Percentiles rank a stretch among this genome's conserved stretches.
Conservation (phyloP, 2,113 vertebrate genomes). For the Ageneiosus marmoratus region DNA sequence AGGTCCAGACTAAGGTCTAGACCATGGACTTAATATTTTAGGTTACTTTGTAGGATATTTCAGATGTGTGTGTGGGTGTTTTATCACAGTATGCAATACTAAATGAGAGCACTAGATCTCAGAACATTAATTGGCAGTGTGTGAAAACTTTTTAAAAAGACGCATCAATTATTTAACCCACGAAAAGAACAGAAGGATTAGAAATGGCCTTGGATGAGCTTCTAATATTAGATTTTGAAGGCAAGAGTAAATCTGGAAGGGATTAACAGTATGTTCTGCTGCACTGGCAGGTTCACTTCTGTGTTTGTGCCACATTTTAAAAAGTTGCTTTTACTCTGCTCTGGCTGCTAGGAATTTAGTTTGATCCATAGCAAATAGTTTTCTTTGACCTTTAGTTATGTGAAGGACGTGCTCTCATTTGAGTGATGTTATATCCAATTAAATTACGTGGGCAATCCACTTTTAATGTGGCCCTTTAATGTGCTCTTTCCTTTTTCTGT, state of each 20-base stretch:
- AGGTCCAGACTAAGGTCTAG: not conserved
- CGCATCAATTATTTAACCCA: not conserved
- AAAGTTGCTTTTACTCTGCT: slow-evolving; percentile 25
- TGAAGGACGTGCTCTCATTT: slow-evolving; percentile 41
- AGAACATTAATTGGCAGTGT: not conserved
- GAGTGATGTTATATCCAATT: slow-evolving; percentile 56
- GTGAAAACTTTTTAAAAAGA: not conserved
- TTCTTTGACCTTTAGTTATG: not conserved
- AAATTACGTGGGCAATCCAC: slow-evolving; percentile 60
- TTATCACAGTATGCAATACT: not conserved
- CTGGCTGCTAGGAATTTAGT: not conserved
- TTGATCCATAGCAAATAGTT: not conserved
- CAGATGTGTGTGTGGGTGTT: not conserved
- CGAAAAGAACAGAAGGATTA: slow-evolving; percentile 11
- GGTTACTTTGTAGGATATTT: not conserved
- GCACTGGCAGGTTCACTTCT: slow-evolving; percentile 59
- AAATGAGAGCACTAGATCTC: not conserved
- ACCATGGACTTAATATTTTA: not conserved
- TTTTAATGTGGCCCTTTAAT: slow-evolving; percentile 45
- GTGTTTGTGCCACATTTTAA: slow-evolving; percentile 59
- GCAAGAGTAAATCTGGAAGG: slow-evolving; percentile 69
- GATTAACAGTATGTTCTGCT: slow-evolving; percentile 65
- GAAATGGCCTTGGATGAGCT: slow-evolving; percentile 60
- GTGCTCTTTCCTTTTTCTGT: not conserved
- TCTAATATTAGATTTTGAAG: slow-evolving; percentile 68